A percentile compares a stretch with the other conserved stretches of the same genome.
phyloP scores from a whole-genome alignment of 2,797 vertebrate species.

The Odontamblyopus lacepedii region DNA sequence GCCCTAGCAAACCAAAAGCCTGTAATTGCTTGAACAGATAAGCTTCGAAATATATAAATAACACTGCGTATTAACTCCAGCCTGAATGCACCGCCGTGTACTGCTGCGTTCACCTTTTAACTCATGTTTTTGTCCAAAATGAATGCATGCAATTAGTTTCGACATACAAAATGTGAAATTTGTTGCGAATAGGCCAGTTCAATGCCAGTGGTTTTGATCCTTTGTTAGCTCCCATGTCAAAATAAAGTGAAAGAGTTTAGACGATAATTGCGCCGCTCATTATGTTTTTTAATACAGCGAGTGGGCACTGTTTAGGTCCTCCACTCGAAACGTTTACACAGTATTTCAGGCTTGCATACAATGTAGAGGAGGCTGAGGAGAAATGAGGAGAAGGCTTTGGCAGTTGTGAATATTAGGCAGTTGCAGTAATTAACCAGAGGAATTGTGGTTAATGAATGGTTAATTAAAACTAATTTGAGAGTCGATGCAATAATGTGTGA shows the following conservation, averaged over 20 bases:
- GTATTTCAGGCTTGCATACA: slow-evolving; percentile 27
- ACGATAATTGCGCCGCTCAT: slow-evolving; percentile 51
- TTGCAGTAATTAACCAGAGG: slow-evolving; percentile 50
- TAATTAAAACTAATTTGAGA: slow-evolving; percentile 26
- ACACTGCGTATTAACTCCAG: slow-evolving; percentile 1
- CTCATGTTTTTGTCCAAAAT: slow-evolving; percentile 8
- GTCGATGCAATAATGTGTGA: neutral
- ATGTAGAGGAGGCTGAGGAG: slow-evolving; percentile 30
- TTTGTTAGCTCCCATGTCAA: slow-evolving; percentile 56
- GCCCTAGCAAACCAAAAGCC: slow-evolving; percentile 7
- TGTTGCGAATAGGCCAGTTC: slow-evolving; percentile 24
- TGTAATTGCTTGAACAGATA: slow-evolving; percentile 17
- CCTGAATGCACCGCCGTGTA: neutral
- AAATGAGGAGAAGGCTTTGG: slow-evolving; percentile 37
- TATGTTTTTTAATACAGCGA: slow-evolving; percentile 35
- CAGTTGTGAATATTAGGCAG: slow-evolving; percentile 52
- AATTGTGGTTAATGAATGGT: slow-evolving; percentile 47
- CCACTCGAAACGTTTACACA: slow-evolving; percentile 32
- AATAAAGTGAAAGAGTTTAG: slow-evolving; percentile 48
- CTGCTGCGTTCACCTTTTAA: slow-evolving; percentile 26
- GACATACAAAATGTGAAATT: slow-evolving; percentile 38
- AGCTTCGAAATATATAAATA: slow-evolving; percentile 9
- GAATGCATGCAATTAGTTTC: slow-evolving; percentile 31
- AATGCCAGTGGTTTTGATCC: slow-evolving; percentile 45
- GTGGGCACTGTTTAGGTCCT: slow-evolving; percentile 42